phyloP scores from a whole-genome alignment of 2,797 vertebrate genomes.

The Epinephelus malabaricus region DNA sequence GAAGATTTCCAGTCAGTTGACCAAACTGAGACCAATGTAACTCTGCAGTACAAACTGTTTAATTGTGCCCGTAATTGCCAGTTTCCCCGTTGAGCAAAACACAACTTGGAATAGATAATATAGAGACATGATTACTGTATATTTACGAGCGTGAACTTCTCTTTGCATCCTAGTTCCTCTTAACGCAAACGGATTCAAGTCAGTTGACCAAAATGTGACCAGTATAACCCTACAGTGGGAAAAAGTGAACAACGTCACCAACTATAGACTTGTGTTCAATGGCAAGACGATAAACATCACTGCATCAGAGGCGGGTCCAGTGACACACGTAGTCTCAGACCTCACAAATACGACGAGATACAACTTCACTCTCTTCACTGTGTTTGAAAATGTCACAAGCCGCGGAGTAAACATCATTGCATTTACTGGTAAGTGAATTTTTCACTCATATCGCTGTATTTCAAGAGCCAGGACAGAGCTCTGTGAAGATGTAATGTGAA shows the following conservation, averaged over 20 bases:
- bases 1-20: accelerated
- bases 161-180: too few relatives aligned
- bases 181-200: too few relatives aligned
- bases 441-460: too few relatives aligned
- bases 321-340: accelerated
- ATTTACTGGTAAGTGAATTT: background rate
- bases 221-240: constrained; percentile 34
- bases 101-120: too few relatives aligned
- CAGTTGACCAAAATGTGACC: too few relatives aligned
- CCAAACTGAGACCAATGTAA: constrained; percentile 28
- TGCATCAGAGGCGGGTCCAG: background rate
- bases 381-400: constrained; percentile 22
- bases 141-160: too few relatives aligned
- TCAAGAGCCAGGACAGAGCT: too few relatives aligned
- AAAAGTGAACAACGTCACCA: background rate
- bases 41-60: constrained; percentile 31
- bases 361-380: constrained; percentile 46
- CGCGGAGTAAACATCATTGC: constrained; percentile 1
- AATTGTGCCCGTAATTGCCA: too few relatives aligned
- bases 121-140: too few relatives aligned
- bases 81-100: too few relatives aligned
- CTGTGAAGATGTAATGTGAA: too few relatives aligned
- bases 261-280: constrained; percentile 10
- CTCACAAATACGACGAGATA: constrained; percentile 39
- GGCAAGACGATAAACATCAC: accelerated